Conservation (phyloP, 1,140 invertebrate genomes). For the Anoplolepis gracilipes region DNA sequence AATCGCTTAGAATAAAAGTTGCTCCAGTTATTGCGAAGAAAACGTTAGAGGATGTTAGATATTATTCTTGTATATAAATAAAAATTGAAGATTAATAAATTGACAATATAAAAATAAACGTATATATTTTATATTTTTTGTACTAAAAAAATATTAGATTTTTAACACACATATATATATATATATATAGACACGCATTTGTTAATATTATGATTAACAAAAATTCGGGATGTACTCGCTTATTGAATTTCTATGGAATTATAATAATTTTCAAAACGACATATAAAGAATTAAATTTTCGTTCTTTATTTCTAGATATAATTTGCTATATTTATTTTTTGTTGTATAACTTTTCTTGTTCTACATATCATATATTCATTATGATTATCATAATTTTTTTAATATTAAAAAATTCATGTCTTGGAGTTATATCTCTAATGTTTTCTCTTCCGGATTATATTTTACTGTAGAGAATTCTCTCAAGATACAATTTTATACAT, state of each 20-base stretch:
- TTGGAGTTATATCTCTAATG: too few relatives aligned
- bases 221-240: not conserved
- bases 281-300: not conserved
- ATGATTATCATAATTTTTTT: too few relatives aligned
- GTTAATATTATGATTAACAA: not conserved
- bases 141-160: not conserved
- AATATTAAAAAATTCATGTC: too few relatives aligned
- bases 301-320: too few relatives aligned
- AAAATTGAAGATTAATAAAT: conserved; percentile 1
- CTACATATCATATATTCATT: too few relatives aligned
- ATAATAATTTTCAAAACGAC: conserved; percentile 1
- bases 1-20: not conserved
- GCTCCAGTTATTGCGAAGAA: not conserved
- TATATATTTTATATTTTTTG: not conserved
- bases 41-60: not conserved
- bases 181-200: too few relatives aligned
- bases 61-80: not conserved
- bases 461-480: too few relatives aligned
- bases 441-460: too few relatives aligned
- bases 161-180: not conserved
- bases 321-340: too few relatives aligned
- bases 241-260: not conserved
- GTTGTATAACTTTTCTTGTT: too few relatives aligned
- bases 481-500: too few relatives aligned
- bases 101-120: not conserved